A percentile compares a stretch with the other conserved stretches of the same genome.
Evolutionary conservation across 1,140 invertebrate species (phyloP).

Genomic region (Globodera rostochiensis): DNA sequence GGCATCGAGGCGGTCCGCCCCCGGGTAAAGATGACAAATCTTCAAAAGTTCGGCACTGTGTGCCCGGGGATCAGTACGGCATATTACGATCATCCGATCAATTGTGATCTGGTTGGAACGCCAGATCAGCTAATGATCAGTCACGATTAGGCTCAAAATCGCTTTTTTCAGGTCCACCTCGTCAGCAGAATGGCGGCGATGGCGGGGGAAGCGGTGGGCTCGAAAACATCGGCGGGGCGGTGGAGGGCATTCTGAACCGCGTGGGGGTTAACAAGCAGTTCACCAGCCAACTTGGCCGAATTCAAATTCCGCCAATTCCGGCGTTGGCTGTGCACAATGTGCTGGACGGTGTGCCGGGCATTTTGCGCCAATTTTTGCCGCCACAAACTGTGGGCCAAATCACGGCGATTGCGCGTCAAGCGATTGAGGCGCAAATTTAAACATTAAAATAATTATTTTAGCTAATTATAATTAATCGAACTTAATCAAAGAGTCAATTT

Average conservation of each 20-base stretch:
- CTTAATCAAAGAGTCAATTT: background rate
- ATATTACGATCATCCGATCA: too few species aligned
- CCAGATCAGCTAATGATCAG: too few species aligned
- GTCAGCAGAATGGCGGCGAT: background rate
- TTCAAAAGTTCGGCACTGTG: too few species aligned
- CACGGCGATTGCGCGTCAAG: conserved; percentile 23
- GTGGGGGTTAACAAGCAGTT: conserved; percentile 21
- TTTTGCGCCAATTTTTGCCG: conserved; percentile 20
- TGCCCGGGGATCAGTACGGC: too few species aligned
- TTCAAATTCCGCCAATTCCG: conserved; percentile 42
- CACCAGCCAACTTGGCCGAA: conserved; percentile 18
- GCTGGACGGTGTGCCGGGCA: conserved; percentile 35
- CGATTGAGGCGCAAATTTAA: conserved; percentile 24
- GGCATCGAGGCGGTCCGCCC: background rate
- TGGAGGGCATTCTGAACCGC: conserved; percentile 18
- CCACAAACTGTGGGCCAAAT: conserved; percentile 22
- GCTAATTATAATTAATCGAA: background rate
- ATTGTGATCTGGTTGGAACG: too few species aligned
- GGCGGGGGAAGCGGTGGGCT: background rate
- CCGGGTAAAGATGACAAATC: background rate
- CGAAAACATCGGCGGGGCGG: conserved; percentile 1
- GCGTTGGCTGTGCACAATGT: conserved; percentile 30
- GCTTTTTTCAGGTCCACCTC: background rate
- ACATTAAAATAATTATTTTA: conserved; percentile 11
- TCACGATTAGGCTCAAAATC: too few species aligned